phyloP scores from a whole-genome alignment of 2,113 vertebrate genomes.

The Tricholaema leucomelas region DNA sequence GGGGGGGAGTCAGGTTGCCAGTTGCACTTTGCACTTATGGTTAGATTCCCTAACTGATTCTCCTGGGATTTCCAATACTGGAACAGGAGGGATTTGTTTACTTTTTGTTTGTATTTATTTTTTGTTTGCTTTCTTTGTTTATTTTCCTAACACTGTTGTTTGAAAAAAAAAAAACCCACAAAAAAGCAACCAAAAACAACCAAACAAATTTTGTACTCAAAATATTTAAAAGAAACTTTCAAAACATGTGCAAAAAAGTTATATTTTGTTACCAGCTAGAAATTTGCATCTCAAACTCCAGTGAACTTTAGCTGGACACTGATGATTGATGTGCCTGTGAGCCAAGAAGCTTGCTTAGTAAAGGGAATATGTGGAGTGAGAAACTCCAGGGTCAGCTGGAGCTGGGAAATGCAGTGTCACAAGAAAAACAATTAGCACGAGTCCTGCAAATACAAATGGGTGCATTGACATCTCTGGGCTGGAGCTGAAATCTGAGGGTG shows the following conservation, averaged over 20 bases:
- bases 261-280: not conserved
- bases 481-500: not conserved
- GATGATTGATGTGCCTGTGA: not conserved
- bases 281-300: not conserved
- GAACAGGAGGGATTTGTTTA: not conserved
- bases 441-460: not conserved
- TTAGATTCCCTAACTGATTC: not conserved
- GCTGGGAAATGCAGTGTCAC: slow-evolving; percentile 9
- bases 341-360: slow-evolving; percentile 1
- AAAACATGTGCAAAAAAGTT: not conserved
- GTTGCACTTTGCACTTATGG: slow-evolving; percentile 9
- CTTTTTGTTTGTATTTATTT: not conserved
- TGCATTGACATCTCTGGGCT: not conserved
- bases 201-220: not conserved
- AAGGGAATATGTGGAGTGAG: not conserved
- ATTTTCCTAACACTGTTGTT: not conserved
- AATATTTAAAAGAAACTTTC: not conserved
- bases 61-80: not conserved
- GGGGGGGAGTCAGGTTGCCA: not conserved
- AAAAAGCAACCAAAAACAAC: not conserved
- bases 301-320: not conserved
- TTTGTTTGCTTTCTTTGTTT: too few species aligned
- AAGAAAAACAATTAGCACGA: slow-evolving; percentile 14
- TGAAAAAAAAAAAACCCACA: not conserved
- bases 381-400: slow-evolving; percentile 19